Evolutionary conservation across 1,140 invertebrate genomes (phyloP).

Genomic region (Ceratosolen solmsi): DNA sequence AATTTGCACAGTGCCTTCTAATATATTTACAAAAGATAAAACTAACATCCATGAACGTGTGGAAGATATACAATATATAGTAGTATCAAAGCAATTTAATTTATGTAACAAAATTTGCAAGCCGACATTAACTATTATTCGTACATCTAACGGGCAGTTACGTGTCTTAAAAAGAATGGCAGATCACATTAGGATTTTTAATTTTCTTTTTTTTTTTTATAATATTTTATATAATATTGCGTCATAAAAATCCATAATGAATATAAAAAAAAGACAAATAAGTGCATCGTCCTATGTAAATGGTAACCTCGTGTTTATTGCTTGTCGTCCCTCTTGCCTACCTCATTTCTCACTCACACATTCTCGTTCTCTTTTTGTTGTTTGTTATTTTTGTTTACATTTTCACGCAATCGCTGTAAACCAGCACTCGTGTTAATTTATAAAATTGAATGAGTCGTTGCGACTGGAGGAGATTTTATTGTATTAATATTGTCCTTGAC

Average conservation of each 20-base stretch:
- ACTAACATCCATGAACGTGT: too few relatives aligned
- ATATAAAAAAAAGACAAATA: conserved; percentile 21
- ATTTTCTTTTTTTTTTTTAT: not conserved
- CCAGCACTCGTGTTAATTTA: not conserved
- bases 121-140: not conserved
- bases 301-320: not conserved
- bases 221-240: conserved; percentile 20
- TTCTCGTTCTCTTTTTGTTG: not conserved
- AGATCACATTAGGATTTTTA: not conserved
- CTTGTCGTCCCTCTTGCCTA: not conserved
- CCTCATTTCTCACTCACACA: not conserved
- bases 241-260: conserved; percentile 12
- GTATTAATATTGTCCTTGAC: conserved; percentile 38
- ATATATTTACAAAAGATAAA: too few relatives aligned
- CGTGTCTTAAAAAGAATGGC: not conserved
- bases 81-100: too few relatives aligned
- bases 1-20: too few relatives aligned
- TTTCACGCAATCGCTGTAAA: conserved; percentile 17
- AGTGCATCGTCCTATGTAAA: conserved; percentile 34
- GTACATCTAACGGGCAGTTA: not conserved
- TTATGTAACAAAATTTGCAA: too few relatives aligned
- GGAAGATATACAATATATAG: too few relatives aligned
- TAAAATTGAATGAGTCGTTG: not conserved
- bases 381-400: not conserved
- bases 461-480: not conserved